These are phyloP conservation scores for Catajapyx aquilonaris DNA, from an alignment of 1,140 invertebrate genomes.

Conservation along the genomic window DNA sequence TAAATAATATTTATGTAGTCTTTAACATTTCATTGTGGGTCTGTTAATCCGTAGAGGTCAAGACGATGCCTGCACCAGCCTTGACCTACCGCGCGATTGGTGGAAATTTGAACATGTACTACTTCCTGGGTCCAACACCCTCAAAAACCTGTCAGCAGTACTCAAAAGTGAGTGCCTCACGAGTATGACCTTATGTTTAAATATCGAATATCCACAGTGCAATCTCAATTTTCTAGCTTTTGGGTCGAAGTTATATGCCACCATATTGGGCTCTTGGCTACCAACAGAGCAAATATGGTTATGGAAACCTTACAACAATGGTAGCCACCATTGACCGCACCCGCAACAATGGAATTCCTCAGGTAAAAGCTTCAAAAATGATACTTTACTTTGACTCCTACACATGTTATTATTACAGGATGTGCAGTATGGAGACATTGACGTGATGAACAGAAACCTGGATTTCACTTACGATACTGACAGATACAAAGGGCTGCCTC, in stretches of 20 bases:
- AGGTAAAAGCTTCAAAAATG: no score
- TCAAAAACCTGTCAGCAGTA: conserved; percentile 28
- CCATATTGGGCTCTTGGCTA: conserved; percentile 28
- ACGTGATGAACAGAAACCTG: conserved; percentile 19
- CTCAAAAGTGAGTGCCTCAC: conserved; percentile 19
- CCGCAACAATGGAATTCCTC: conserved; percentile 19
- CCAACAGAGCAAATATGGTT: conserved; percentile 25
- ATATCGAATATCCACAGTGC: no score
- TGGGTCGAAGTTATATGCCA: conserved; percentile 37
- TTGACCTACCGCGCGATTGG: conserved; percentile 18
- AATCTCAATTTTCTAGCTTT: no score
- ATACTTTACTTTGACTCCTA: no score
- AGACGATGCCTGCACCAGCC: conserved; percentile 14
- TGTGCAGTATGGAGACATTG: conserved; percentile 25
- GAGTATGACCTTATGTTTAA: no score
- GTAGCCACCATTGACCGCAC: conserved; percentile 18
- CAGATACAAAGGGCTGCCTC: conserved; percentile 39
- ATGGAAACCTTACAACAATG: conserved; percentile 19
- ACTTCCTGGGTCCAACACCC: conserved; percentile 25
- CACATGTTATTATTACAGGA: conserved; percentile 13
- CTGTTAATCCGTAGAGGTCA: conserved; percentile 10
- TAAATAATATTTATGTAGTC: conserved; percentile 22
- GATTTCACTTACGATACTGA: conserved; percentile 22
- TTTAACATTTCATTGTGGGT: no score
- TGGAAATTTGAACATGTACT: conserved; percentile 23